Evolutionary conservation across 1,140 invertebrate species (phyloP), one percentile per base, ranked within the genome.

Genomic region (Lasioglossum baleicum): DNA sequence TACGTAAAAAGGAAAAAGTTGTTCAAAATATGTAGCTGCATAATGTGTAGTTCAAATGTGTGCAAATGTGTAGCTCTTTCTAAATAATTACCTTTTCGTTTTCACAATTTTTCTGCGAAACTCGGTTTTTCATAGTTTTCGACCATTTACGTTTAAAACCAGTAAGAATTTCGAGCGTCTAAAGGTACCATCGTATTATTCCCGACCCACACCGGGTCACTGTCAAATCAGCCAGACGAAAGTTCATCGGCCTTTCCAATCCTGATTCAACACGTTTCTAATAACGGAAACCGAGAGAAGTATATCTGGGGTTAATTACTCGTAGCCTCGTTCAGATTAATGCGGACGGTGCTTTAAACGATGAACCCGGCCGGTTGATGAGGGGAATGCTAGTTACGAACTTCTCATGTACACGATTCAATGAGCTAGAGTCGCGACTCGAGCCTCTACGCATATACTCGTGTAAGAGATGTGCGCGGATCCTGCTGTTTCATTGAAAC

Each of bases 291-390:
- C 31, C 4, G 17, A 17, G 35, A 68, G 22, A 7, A 44, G 11
- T 44, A 44, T 8, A 2, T 70, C n/a, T 26, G 13, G 20, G 22
- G 44, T 64, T 78, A 78, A 78, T 71, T 40, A 53, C 31, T 20
- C 15, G 31, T 8, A 42, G 13, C 8, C 31, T 20, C 8, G 60
- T 42, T 17, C 75, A 53, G 44, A 56, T 64, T 78, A 70, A 78
- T 63, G 44, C 75, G 42, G 6, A 13, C n/a, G 22, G 20, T 42
- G 68, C 68, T 64, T 71, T 64, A 71, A 71, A 71, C 68, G 68
- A 64, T 64, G 26, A 53, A 64, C 44, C 20, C 31, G 60, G 22
- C 26, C 31, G 51, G 48, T 20, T 64, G 40, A 78, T 15, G 68
- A 64, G 17, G 44, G 60, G 44, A 70, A 64, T 17, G 68, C 63